Conservation (phyloP, 2,113 vertebrate species). For the Caranx melampygus region DNA sequence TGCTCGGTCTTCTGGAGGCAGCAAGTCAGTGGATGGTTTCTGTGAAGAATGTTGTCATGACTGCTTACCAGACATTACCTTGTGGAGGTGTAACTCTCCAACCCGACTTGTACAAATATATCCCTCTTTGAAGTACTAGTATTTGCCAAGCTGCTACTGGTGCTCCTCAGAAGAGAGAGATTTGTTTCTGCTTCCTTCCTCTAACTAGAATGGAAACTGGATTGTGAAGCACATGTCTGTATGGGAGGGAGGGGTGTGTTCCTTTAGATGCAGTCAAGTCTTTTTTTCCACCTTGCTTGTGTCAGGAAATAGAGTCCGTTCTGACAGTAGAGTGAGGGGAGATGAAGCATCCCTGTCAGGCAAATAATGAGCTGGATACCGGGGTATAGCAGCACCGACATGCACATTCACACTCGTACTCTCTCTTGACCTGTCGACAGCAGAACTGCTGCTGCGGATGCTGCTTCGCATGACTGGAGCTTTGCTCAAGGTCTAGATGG, state of each 20-base stretch:
- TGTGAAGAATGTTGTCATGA: neutral
- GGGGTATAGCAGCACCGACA: neutral
- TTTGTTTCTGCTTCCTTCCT: neutral
- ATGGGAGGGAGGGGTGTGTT: neutral
- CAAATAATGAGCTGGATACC: constrained; percentile 40
- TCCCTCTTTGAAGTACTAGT: neutral
- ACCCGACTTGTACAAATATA: neutral
- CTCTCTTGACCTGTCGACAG: neutral
- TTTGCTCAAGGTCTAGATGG: constrained; percentile 25
- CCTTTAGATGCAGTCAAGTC: constrained; percentile 8
- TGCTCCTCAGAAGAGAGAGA: neutral
- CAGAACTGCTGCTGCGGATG: constrained; percentile 18
- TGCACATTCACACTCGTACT: neutral
- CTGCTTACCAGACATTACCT: neutral
- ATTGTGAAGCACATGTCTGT: neutral
- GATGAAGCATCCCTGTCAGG: constrained; percentile 32
- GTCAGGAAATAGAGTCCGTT: constrained; percentile 8
- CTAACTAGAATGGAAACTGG: constrained; percentile 10
- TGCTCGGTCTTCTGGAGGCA: neutral
- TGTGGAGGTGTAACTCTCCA: neutral
- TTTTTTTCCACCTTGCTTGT: constrained; percentile 23
- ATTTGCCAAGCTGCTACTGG: neutral
- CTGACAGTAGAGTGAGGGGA: constrained; percentile 31
- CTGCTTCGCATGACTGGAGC: constrained; percentile 3
- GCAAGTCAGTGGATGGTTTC: neutral